phyloP scores from a whole-genome alignment of 2,888 invertebrate species.

The Cheilosia scutellata region DNA sequence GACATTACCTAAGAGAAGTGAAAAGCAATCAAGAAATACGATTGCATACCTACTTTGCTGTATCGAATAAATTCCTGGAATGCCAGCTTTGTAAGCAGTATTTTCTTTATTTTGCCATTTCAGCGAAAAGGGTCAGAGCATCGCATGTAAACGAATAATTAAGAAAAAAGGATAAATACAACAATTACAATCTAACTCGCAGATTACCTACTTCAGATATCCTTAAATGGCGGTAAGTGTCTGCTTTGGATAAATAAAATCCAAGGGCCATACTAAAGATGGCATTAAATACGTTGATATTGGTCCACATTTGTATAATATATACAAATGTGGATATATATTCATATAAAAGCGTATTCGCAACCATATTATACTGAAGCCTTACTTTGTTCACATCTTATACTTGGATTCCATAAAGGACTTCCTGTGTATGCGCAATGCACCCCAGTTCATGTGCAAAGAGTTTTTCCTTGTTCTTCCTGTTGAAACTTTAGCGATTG shows the following conservation, averaged over 20 bases:
- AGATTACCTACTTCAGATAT: neutral
- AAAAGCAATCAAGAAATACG: conserved; percentile 44
- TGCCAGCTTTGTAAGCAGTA: conserved; percentile 5
- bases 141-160: neutral
- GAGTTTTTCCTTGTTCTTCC: conserved; percentile 7
- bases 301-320: too few relatives aligned
- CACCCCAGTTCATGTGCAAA: neutral
- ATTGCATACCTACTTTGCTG: conserved; percentile 28
- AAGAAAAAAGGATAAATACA: neutral
- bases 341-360: too few relatives aligned
- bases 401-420: neutral
- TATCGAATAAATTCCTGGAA: conserved; percentile 26
- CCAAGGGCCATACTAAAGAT: too few relatives aligned
- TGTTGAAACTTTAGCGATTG: conserved; percentile 33
- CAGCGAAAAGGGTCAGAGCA: neutral
- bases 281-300: too few relatives aligned
- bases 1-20: conserved; percentile 45
- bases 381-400: neutral
- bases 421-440: neutral
- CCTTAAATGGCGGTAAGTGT: neutral
- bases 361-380: too few relatives aligned
- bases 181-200: neutral
- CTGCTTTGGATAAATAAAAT: neutral
- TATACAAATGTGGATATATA: too few relatives aligned
- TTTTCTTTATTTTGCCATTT: neutral